phyloP scores from a whole-genome alignment of 2,797 vertebrate species.

The Columba guinea region DNA sequence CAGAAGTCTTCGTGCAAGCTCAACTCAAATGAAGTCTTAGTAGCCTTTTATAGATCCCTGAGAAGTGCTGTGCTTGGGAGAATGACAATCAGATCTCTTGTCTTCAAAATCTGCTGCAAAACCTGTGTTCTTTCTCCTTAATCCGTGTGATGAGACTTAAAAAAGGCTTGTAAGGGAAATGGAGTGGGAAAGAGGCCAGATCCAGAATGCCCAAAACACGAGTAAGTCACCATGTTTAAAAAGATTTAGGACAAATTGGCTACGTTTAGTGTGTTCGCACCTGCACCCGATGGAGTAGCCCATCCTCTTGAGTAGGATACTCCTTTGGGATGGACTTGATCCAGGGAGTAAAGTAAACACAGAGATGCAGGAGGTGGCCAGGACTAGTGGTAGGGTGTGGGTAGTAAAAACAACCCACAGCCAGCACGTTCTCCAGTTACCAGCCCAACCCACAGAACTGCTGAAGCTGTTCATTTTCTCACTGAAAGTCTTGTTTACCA shows the following conservation, averaged over 20 bases:
- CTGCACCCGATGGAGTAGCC: background rate
- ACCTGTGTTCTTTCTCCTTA: background rate
- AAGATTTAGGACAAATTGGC: background rate
- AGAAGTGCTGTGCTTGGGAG: background rate
- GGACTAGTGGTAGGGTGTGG: background rate
- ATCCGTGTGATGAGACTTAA: fast-evolving
- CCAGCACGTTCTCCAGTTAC: background rate
- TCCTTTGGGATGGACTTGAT: background rate
- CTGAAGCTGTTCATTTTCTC: background rate
- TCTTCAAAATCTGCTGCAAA: background rate
- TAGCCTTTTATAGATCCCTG: background rate
- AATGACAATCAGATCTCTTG: background rate
- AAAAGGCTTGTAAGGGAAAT: background rate
- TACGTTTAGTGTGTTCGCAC: background rate
- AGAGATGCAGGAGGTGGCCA: background rate
- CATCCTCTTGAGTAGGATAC: background rate
- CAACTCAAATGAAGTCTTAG: background rate
- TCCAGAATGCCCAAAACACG: background rate
- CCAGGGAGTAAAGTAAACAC: background rate
- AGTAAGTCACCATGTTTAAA: background rate
- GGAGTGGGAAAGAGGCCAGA: background rate
- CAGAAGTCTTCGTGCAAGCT: background rate
- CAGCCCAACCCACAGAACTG: background rate
- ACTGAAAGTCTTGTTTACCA: background rate
- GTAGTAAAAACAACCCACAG: background rate